Evolutionary conservation across 2,797 vertebrate genomes (phyloP), one percentile per base, ranked within the genome.

Genomic region (Melopsittacus undulatus): DNA sequence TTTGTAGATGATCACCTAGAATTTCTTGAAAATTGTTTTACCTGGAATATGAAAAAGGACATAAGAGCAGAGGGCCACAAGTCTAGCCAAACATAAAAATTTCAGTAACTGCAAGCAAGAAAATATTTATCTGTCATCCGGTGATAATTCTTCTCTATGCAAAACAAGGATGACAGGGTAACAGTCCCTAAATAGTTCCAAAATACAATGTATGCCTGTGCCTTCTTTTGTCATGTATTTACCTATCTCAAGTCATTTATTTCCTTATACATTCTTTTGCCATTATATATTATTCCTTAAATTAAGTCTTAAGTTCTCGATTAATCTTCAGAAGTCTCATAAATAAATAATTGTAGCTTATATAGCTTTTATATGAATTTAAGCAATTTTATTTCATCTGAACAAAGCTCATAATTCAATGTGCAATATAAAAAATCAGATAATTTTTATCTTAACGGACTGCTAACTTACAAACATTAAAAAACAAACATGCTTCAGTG

Each of bases 341-440:
- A n/a, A 56, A 56, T 56, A 56, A n/a, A 20, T 56, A 54, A 54
- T 30, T 54, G 52, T 12, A 10, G 20, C 22, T 82, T 89, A 48
- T 62, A 54, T 76, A 30, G 6, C 21, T 7, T 77, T 74, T 69
- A 49, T 52, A 72, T 59, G 19, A 38, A 89, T 62, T 69, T 68
- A 87, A 46, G 73, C 24, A 51, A 87, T 75, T 93, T 69, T 78
- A 75, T 92, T 93, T 83, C 20, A 57, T 80, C 83, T 92, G 57
- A 89, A 78, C 42, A 90, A 80, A 89, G 13, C 43, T 94, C n/a
- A 70, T 90, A 19, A 70, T 91, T 95, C 75, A 83, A 79, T 30
- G 19, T 68, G 22, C 38, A 92, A 73, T 78, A 57, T 74, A 69
- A 87, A 96, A 94, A 93, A 77, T 83, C 90, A 84, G 90, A 72